Conservation (phyloP, 2,113 vertebrate genomes). For the Leptocoma aspasia region DNA sequence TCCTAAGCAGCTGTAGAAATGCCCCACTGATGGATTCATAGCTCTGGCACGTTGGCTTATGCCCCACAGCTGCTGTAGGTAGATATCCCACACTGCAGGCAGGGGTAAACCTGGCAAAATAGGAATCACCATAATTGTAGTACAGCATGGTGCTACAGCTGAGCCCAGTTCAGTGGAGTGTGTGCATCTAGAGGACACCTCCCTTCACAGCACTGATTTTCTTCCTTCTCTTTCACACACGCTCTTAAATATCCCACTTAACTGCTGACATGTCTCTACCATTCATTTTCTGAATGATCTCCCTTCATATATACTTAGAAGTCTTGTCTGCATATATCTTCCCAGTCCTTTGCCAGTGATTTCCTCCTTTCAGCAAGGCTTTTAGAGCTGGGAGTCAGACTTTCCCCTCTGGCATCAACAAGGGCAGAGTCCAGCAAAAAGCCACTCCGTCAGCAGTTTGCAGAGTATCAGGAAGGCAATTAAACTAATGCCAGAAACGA, state of each 20-base stretch:
- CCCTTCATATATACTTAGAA: background rate
- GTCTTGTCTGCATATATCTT: background rate
- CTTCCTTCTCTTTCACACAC: background rate
- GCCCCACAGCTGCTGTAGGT: background rate
- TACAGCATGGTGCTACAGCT: background rate
- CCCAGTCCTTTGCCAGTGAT: background rate
- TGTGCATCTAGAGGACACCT: background rate
- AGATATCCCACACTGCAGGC: rapidly evolving
- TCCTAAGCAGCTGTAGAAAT: background rate
- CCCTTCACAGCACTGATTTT: background rate
- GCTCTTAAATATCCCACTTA: background rate
- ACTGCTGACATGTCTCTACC: background rate
- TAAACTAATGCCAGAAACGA: background rate
- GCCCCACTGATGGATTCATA: background rate
- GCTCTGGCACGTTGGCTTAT: background rate
- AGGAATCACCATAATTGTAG: background rate
- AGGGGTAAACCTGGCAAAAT: background rate
- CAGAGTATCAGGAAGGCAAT: conserved; percentile 12
- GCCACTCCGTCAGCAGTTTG: conserved; percentile 4
- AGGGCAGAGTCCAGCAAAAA: conserved; percentile 41
- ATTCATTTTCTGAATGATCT: background rate
- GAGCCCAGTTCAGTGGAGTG: background rate
- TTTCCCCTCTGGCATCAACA: conserved; percentile 34
- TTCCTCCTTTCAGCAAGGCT: background rate
- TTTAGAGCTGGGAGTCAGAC: background rate